These are phyloP conservation scores for Paramuricea clavata DNA, from an alignment of 92 coral and sea anemone genomes.

Conservation along the genomic window DNA sequence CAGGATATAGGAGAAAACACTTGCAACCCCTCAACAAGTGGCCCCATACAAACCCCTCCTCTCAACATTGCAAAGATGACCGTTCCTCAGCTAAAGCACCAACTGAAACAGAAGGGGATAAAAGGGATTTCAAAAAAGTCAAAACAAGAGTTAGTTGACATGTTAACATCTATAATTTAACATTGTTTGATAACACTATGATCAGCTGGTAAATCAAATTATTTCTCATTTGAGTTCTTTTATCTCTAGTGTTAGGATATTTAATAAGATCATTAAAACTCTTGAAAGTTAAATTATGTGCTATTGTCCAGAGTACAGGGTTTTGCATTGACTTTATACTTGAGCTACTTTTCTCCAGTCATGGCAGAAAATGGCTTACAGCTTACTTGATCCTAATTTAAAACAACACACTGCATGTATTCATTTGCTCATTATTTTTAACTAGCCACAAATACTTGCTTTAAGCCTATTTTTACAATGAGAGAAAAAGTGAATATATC, in stretches of 20 bases:
- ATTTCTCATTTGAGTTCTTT: background rate
- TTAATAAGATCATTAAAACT: background rate
- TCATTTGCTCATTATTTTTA: background rate
- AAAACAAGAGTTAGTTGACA: constrained; percentile 15
- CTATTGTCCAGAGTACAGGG: background rate
- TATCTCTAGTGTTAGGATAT: background rate
- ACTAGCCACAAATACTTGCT: background rate
- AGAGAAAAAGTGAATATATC: background rate
- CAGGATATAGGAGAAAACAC: background rate
- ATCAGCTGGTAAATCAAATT: no score
- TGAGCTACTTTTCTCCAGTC: background rate
- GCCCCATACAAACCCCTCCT: background rate
- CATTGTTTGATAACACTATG: background rate
- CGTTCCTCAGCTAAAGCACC: constrained; percentile 34
- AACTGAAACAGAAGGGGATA: constrained; percentile 32
- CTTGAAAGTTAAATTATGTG: background rate
- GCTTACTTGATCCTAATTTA: background rate
- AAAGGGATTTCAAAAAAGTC: background rate
- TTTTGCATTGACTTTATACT: background rate
- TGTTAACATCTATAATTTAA: background rate
- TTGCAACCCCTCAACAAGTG: constrained; percentile 1
- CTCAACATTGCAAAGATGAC: constrained; percentile 36
- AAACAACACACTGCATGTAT: background rate
- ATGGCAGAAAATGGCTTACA: background rate
- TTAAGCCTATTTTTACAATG: background rate